phyloP scores from a whole-genome alignment of 2,797 vertebrate genomes.

The Cygnus olor region DNA sequence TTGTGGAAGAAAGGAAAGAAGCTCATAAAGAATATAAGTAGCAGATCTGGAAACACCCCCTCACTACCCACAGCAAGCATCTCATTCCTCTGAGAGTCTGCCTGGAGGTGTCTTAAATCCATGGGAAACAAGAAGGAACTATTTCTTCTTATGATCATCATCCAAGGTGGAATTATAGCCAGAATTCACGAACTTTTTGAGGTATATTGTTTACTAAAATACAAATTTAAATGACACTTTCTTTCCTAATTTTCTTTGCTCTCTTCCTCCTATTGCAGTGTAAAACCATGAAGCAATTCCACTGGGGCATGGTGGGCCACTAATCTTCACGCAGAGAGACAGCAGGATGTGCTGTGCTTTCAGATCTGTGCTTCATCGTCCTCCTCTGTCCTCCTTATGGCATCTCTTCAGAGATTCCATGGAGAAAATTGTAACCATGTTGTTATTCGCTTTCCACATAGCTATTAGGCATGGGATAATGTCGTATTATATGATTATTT shows the following conservation, averaged over 20 bases:
- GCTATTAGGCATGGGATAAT: slow-evolving; percentile 19
- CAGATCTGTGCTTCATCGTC: not conserved
- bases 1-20: not conserved
- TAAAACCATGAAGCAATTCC: not conserved
- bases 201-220: not conserved
- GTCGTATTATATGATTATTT: not conserved
- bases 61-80: slow-evolving; percentile 23
- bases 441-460: not conserved
- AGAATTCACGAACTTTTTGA: not conserved
- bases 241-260: not conserved
- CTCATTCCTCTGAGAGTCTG: not conserved
- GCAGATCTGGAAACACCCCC: slow-evolving; percentile 32
- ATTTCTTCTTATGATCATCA: not conserved
- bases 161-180: not conserved
- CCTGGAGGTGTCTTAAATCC: not conserved
- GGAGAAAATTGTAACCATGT: not conserved
- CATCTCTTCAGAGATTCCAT: not conserved
- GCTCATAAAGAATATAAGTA: not conserved
- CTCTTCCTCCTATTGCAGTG: not conserved
- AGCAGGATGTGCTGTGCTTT: not conserved
- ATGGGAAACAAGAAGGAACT: not conserved
- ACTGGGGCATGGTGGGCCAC: not conserved
- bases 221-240: not conserved
- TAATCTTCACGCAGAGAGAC: not conserved
- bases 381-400: slow-evolving; percentile 9